phyloP scores from a whole-genome alignment of 2,113 vertebrate species.

The Sceloporus undulatus region DNA sequence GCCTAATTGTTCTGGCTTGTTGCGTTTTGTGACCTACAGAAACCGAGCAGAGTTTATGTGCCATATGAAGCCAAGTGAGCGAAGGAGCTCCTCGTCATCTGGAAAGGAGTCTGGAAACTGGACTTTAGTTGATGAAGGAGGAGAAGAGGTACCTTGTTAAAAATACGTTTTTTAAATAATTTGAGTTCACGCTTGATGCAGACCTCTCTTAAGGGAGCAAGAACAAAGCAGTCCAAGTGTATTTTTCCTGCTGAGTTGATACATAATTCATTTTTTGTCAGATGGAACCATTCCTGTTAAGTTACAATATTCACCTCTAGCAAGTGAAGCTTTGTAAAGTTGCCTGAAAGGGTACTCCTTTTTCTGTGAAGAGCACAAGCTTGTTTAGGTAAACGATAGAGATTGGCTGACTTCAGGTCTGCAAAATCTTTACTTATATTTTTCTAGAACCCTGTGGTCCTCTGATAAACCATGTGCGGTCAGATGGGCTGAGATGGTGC shows the following conservation, averaged over 20 bases:
- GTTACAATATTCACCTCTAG: neutral
- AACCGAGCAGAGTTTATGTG: conserved; percentile 91
- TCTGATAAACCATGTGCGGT: neutral
- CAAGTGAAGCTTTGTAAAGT: no score
- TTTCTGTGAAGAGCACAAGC: neutral
- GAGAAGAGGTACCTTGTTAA: conserved; percentile 89
- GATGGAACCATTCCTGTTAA: neutral
- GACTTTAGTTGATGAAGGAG: conserved; percentile 96
- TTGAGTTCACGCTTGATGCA: neutral
- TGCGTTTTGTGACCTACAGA: conserved; percentile 72
- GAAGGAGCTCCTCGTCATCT: conserved; percentile 78
- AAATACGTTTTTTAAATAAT: neutral
- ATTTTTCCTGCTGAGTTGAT: neutral
- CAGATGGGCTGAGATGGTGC: neutral
- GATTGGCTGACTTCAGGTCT: neutral
- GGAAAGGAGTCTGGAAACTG: conserved; percentile 90
- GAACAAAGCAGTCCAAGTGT: neutral
- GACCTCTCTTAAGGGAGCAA: neutral
- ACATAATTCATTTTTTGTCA: neutral
- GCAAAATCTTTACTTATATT: neutral
- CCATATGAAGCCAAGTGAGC: conserved; percentile 91
- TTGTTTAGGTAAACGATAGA: neutral
- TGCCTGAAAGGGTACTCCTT: neutral
- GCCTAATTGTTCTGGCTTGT: neutral
- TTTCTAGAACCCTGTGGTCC: neutral